Percentiles rank a stretch among this genome's conserved stretches.
These are phyloP conservation scores for Nansenia antarctica DNA, from an alignment of 2,113 vertebrate species.

Conservation along the genomic window DNA sequence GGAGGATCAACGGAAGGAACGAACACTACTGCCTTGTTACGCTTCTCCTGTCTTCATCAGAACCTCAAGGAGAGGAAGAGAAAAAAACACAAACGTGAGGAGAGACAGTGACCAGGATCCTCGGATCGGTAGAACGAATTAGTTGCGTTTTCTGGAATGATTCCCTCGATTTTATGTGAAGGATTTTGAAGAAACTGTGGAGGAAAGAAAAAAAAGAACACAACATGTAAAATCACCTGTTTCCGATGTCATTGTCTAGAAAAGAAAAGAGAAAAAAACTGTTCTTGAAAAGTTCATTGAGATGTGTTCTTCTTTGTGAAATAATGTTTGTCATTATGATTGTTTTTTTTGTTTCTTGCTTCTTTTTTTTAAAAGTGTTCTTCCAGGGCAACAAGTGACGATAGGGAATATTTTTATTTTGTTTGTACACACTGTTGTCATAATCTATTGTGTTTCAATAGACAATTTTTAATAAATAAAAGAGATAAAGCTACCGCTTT, in stretches of 20 bases:
- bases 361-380: constrained; percentile 69
- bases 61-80: constrained; percentile 6
- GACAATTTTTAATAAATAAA: constrained; percentile 82
- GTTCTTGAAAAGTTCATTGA: constrained; percentile 72
- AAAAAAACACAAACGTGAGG: constrained; percentile 24
- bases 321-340: constrained; percentile 71
- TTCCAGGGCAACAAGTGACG: constrained; percentile 74
- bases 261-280: constrained; percentile 45
- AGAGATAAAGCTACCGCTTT: constrained; percentile 66
- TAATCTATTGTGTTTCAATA: constrained; percentile 82
- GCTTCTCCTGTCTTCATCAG: too few relatives aligned
- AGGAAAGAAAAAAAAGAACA: constrained; percentile 56
- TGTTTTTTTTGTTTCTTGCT: constrained; percentile 38
- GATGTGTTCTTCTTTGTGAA: constrained; percentile 78
- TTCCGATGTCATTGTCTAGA: constrained; percentile 73
- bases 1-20: too few relatives aligned
- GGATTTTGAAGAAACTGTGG: constrained; percentile 71
- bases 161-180: constrained; percentile 59
- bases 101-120: constrained; percentile 10
- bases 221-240: constrained; percentile 56
- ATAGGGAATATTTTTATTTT: constrained; percentile 75
- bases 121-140: constrained; percentile 11
- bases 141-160: constrained; percentile 19
- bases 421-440: constrained; percentile 83
- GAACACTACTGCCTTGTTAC: too few relatives aligned